Evolutionary conservation across 2,888 invertebrate genomes (phyloP), one percentile per base, ranked within the genome.

Genomic region (Polietes domitor): DNA sequence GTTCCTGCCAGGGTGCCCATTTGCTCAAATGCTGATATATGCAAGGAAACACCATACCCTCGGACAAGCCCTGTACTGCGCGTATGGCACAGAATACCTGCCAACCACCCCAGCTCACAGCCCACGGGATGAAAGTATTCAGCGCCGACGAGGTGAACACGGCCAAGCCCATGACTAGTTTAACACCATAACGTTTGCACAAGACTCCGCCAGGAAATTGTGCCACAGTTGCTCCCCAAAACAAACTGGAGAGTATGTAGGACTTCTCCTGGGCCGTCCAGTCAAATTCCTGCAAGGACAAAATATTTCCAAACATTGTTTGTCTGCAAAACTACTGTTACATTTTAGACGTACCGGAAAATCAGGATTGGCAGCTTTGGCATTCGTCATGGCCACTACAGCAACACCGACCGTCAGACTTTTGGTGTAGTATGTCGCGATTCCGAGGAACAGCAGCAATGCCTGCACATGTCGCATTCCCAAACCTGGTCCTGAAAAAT

Each of bases 191-290:
- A 15, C 93, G 93, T 83, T 95, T 95, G 41, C 89, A 88, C 70
- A 98, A 90, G 86, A 95, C 94, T 0, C 96, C 96, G 0, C 94
- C 94, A 0, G 95, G 95, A n/a, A 95, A 91, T 80, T 94, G 92
- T 85, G 94, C 93, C 3, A 95, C 82, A 5, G 96, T 93, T 89
- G 96, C 96, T 4, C 96, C 96, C 96, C 96, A 96, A 90, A 96
- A 96, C 91, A 96, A 96, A 0, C 96, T 95, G 1, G 96, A 96
- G 3, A 96, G 91, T 24, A 96, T 93, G 76, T 94, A 91, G 0
- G 94, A 92, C 81, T 94, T 93, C 24, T 94, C 93, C 21, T 91
- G 89, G 82, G 93, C 91, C 37, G 92, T 94, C 94, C 93, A 86
- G 89, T 92, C 85, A 77, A 87, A 91, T 86, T 90, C 90, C 92